Evolutionary conservation across 2,113 vertebrate species (phyloP).

Genomic region (Agapornis roseicollis): DNA sequence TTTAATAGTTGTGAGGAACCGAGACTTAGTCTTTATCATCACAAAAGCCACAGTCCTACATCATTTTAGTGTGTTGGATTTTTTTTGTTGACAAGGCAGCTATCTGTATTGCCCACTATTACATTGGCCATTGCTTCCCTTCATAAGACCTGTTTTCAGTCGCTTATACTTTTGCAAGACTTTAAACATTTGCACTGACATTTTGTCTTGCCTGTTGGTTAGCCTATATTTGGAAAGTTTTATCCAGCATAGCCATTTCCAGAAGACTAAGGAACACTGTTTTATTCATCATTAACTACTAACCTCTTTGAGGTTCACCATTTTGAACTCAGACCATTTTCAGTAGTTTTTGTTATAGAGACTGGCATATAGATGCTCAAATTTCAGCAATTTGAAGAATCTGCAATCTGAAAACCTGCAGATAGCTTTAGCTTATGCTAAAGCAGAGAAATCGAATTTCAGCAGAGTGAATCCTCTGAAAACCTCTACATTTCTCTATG

Average conservation of each 20-base stretch:
- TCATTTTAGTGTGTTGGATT: not conserved
- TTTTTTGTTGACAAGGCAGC: not conserved
- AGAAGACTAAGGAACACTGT: not conserved
- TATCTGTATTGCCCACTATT: not conserved
- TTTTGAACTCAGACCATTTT: not conserved
- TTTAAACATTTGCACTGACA: not conserved
- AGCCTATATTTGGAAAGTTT: not conserved
- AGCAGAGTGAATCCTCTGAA: not conserved
- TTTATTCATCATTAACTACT: not conserved
- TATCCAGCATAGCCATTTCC: not conserved
- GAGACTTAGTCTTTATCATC: not conserved
- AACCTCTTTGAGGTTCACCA: not conserved
- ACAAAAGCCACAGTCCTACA: not conserved
- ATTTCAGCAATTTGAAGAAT: not conserved
- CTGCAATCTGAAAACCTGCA: not conserved
- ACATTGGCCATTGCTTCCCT: fast-evolving
- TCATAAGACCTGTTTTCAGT: not conserved
- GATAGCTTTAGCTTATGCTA: not conserved
- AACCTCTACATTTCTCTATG: not conserved
- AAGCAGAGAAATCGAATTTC: not conserved
- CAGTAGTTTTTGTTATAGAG: not conserved
- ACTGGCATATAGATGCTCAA: fast-evolving
- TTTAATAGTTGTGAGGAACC: not conserved
- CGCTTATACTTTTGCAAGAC: not conserved
- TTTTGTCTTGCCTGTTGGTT: not conserved